phyloP scores from a whole-genome alignment of 2,888 invertebrate genomes.

The Idaea straminata region DNA sequence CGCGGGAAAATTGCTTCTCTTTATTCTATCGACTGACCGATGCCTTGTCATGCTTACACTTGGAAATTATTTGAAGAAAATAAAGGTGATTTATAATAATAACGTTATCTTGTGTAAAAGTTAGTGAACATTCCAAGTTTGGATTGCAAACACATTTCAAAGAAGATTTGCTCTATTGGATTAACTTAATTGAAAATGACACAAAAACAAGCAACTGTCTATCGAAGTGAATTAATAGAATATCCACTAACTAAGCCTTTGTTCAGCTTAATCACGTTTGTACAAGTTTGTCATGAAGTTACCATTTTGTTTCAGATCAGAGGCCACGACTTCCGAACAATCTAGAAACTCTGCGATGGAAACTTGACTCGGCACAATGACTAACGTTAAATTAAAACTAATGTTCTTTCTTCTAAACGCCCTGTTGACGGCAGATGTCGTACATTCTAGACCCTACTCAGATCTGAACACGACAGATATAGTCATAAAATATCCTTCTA shows the following conservation, averaged over 20 bases:
- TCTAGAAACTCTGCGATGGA: conserved; percentile 39
- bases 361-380: conserved; percentile 54
- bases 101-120: no score
- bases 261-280: conserved; percentile 2
- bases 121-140: no score
- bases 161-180: background rate
- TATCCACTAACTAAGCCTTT: background rate
- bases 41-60: background rate
- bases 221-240: background rate
- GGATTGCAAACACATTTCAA: background rate
- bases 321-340: conserved; percentile 27
- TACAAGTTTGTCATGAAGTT: conserved; percentile 24
- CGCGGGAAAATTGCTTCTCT: background rate
- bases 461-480: conserved; percentile 50
- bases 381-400: conserved; percentile 74
- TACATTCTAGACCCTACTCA: conserved; percentile 63
- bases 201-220: conserved; percentile 1
- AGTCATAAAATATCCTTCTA: conserved; percentile 52
- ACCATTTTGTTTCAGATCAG: conserved; percentile 47
- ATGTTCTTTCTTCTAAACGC: conserved; percentile 68
- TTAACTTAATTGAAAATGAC: background rate
- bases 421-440: conserved; percentile 61
- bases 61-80: background rate
- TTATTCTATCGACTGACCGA: conserved; percentile 1
- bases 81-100: no score